Evolutionary conservation across 2,888 invertebrate species (phyloP).

Genomic region (Cheilosia impressa): DNA sequence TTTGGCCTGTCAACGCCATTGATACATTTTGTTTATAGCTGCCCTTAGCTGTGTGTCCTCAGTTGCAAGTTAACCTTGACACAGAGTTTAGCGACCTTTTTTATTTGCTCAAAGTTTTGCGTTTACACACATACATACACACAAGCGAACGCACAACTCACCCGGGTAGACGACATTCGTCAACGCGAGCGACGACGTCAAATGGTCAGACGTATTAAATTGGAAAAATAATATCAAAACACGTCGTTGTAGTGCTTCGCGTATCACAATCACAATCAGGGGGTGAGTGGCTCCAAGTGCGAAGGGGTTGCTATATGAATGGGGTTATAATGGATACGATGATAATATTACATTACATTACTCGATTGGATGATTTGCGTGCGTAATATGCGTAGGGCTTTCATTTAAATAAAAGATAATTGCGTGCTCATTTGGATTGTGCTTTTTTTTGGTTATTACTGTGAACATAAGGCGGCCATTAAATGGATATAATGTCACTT

Average conservation of each 20-base stretch:
- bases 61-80: conserved; percentile 50
- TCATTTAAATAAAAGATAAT: conserved; percentile 41
- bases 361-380: conserved; percentile 54
- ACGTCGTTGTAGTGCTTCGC: conserved; percentile 7
- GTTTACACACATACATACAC: neutral
- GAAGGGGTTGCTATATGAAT: conserved; percentile 14
- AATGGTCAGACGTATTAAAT: conserved; percentile 53
- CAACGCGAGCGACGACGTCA: conserved; percentile 11
- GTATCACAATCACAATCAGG: neutral
- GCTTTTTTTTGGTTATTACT: neutral
- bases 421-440: conserved; percentile 12
- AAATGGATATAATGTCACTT: conserved; percentile 14
- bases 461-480: neutral
- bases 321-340: conserved; percentile 11
- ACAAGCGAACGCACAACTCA: too few species aligned
- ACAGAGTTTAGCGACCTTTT: conserved; percentile 64
- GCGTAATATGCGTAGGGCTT: conserved; percentile 36
- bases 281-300: neutral
- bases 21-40: conserved; percentile 9
- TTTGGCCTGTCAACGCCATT: conserved; percentile 41
- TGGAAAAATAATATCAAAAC: conserved; percentile 19
- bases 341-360: conserved; percentile 30
- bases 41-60: neutral
- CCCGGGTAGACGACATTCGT: neutral
- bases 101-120: conserved; percentile 1